Base-by-base conservation (phyloP, 2,113 vertebrate species). In the Noturus placidus region DNA sequence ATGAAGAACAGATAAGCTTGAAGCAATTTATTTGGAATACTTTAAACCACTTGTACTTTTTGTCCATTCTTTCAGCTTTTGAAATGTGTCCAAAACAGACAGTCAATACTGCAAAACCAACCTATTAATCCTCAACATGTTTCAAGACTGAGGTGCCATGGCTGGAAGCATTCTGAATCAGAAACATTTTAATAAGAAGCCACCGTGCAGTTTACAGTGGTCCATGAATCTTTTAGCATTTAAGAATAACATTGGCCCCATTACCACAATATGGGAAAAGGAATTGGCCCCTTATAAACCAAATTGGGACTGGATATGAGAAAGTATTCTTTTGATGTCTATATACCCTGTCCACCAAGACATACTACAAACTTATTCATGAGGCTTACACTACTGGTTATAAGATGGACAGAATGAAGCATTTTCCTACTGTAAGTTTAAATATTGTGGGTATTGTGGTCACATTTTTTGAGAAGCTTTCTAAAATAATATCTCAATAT, bases 211-310 rank as follows among this genome's bases (percentile, higher is more conserved):
- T 63, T 86, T 54, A 63, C 80, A 72, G 0, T 8, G 33, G 25
- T 15, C 56, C 42, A 42, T 87, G 38, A 83, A 74, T 88, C 67
- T 74, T 76, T 87, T 54, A 89, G 65, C 54, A 79, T 30, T 86
- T 30, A 38, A 74, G 74, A 81, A 79, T 76, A 88, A 70, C 86
- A 76, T 77, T 33, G 78, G 80, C 67, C 6, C 42, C 42, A 46
- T 46, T 46, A 46, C 42, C 42, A 46, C 42, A 46, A 46, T 46
- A 46, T 46, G 42, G 42, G 42, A 46, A 46, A 46, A 46, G 42
- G 42, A 46, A 7, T 46, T 46, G 42, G 42, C 42, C 6, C 42
- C 42, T 46, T 46, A 7, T 46, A 46, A 46, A 46, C 42, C 42
- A 46, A 46, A 46, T 46, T 46, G 42, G 42, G 6, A 46, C 42